phyloP scores from a whole-genome alignment of 2,888 invertebrate species.

The Brenthis daphne region DNA sequence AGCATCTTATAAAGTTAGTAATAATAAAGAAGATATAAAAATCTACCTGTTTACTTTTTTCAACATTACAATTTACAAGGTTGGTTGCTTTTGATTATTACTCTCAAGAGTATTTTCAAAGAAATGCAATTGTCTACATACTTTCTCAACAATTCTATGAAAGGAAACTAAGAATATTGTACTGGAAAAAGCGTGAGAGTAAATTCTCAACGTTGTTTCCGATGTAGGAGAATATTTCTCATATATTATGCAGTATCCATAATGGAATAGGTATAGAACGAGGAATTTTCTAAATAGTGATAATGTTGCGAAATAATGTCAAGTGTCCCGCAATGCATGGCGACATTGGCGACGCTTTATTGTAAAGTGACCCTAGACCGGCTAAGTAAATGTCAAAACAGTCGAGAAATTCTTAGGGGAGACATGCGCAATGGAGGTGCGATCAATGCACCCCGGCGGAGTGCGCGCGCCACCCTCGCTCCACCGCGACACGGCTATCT shows the following conservation, averaged over 20 bases:
- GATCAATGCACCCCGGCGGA: slow-evolving; percentile 74
- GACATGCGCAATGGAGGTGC: slow-evolving; percentile 73
- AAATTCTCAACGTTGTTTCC: slow-evolving; percentile 31
- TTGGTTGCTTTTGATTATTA: background rate
- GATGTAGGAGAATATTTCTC: slow-evolving; percentile 7
- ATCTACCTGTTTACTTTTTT: background rate
- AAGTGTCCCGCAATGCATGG: slow-evolving; percentile 39
- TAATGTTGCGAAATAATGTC: slow-evolving; percentile 41
- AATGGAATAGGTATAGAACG: slow-evolving; percentile 13
- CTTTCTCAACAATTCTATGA: slow-evolving; percentile 34
- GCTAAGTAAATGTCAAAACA: slow-evolving; percentile 67
- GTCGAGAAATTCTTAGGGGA: slow-evolving; percentile 54
- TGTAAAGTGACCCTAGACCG: slow-evolving; percentile 41
- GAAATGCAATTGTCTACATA: slow-evolving; percentile 21
- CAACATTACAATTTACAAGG: no score
- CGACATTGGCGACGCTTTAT: slow-evolving; percentile 36
- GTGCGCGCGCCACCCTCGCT: slow-evolving; percentile 74
- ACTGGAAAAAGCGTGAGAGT: slow-evolving; percentile 48
- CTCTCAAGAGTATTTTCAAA: background rate
- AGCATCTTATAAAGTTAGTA: slow-evolving; percentile 7
- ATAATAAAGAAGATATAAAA: background rate
- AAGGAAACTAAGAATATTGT: slow-evolving; percentile 36
- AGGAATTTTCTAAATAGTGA: slow-evolving; percentile 23
- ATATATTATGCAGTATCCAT: slow-evolving; percentile 13
- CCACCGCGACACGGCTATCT: slow-evolving; percentile 56